Evolutionary conservation across 2,113 vertebrate genomes (phyloP).

Genomic region (Sprattus sprattus): DNA sequence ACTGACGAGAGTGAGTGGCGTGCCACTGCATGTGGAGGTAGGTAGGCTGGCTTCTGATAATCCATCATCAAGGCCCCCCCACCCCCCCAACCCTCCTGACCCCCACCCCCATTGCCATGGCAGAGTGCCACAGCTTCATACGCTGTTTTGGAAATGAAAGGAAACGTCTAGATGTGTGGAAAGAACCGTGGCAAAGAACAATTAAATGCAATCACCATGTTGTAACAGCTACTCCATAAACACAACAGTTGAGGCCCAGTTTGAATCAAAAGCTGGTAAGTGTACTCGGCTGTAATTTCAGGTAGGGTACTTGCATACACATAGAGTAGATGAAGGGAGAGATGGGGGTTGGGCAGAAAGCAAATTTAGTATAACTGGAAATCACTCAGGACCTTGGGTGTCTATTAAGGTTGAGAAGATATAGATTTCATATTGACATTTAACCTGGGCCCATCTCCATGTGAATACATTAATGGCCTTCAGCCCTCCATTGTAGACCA

Average conservation of each 20-base stretch:
- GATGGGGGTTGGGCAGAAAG: background rate
- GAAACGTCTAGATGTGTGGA: background rate
- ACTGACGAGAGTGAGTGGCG: background rate
- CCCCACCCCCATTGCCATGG: background rate
- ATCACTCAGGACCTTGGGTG: background rate
- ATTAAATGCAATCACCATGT: background rate
- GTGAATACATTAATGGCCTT: constrained; percentile 25
- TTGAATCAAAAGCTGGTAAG: background rate
- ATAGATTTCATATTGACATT: constrained; percentile 16
- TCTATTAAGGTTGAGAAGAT: background rate
- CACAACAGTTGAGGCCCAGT: background rate
- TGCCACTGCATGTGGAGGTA: background rate
- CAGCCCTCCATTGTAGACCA: background rate
- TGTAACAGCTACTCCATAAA: background rate
- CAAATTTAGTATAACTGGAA: background rate
- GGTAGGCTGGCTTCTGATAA: background rate
- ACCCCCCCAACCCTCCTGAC: too few relatives aligned
- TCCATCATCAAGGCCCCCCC: background rate
- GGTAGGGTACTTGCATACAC: background rate
- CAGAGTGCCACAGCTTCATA: too few relatives aligned
- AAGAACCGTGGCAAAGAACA: background rate
- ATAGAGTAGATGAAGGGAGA: background rate
- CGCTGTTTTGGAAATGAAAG: background rate
- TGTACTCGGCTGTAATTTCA: background rate
- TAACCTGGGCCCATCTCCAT: constrained; percentile 14